Base-by-base conservation (phyloP, 1,140 invertebrate species). In the Popillia japonica region DNA sequence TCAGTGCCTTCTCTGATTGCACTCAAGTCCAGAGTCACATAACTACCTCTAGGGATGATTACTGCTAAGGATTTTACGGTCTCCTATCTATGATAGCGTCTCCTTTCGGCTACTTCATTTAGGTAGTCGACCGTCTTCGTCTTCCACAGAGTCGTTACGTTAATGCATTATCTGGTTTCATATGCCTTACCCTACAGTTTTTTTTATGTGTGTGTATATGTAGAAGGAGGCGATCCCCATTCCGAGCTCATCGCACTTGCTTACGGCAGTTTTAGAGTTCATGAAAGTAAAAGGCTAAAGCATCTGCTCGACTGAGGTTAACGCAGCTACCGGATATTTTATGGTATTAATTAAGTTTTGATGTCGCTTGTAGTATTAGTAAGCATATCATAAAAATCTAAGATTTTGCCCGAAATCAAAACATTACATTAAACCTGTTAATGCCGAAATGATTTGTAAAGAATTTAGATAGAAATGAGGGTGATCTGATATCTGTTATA, bases 251-350 rank as follows among this genome's bases (percentile, higher is more conserved):
- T 68, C 61, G 10, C 61, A 27, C 61, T 68, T 68, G 61, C 22
- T 68, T 68, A 68, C 27, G 61, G 61, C 7, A 68, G 61, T 68
- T 68, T 68, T 68, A 68, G 61, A 68, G 61, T 68, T 20, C 61
- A 68, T 68, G 61, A 68, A 68, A 68, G 61, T 68, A 68, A 68
- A 68, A 68, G 61, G 22, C 61, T 68, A 17, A n/a, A 55, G 48
- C 48, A n/a, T 55, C 14, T 55, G 17, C 48, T 6, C 14, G 48
- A 14, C 48, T 14, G 17, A 55, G 48, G 48, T 55, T n/a, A 55
- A 55, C 14, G 48, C 27, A 34, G 27, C 14, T 55, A n/a, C 4
- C 14, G 48, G 48, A n/a, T 55, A 17, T 55, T 6, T 55, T 55
- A 55, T 4, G 0, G 48, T 55, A 55, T 55, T 55, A 55, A 55